Evolutionary conservation across 2,888 invertebrate genomes (phyloP).

Genomic region (Lissocephala sabroskyi): DNA sequence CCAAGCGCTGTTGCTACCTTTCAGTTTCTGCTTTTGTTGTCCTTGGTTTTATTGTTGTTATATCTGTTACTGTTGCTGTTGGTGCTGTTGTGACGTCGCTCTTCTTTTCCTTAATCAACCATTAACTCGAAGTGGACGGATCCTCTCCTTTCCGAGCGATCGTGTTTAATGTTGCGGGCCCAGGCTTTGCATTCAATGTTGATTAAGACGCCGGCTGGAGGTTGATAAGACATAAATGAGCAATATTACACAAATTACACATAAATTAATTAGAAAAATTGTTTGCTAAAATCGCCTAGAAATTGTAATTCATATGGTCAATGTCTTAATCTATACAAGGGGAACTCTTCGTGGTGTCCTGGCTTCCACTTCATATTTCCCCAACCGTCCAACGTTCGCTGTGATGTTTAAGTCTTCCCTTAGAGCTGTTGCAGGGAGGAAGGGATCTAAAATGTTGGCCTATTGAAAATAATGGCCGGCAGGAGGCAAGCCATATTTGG

Average conservation of each 20-base stretch:
- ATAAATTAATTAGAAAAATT: background rate
- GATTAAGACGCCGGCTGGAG: constrained; percentile 89
- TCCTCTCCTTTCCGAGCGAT: constrained; percentile 90
- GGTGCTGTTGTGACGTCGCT: constrained; percentile 9
- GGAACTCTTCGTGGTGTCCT: no score
- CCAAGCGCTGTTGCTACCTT: constrained; percentile 5
- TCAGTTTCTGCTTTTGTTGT: constrained; percentile 30
- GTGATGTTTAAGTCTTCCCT: no score
- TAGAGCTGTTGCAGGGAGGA: no score
- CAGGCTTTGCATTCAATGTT: constrained; percentile 96
- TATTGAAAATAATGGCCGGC: no score
- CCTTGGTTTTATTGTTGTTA: constrained; percentile 20
- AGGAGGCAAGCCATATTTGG: no score
- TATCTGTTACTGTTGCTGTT: constrained; percentile 16
- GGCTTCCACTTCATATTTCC: no score
- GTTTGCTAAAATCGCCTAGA: background rate
- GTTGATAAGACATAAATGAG: no score
- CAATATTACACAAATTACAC: background rate
- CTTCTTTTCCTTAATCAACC: constrained; percentile 81
- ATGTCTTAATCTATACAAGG: no score
- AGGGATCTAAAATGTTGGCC: no score
- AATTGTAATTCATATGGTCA: no score
- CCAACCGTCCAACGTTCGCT: no score
- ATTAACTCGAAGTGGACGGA: constrained; percentile 96
- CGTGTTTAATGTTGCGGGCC: constrained; percentile 91